These are phyloP conservation scores for Coenonympha arcania DNA, from an alignment of 2,888 invertebrate genomes.

Conservation along the genomic window DNA sequence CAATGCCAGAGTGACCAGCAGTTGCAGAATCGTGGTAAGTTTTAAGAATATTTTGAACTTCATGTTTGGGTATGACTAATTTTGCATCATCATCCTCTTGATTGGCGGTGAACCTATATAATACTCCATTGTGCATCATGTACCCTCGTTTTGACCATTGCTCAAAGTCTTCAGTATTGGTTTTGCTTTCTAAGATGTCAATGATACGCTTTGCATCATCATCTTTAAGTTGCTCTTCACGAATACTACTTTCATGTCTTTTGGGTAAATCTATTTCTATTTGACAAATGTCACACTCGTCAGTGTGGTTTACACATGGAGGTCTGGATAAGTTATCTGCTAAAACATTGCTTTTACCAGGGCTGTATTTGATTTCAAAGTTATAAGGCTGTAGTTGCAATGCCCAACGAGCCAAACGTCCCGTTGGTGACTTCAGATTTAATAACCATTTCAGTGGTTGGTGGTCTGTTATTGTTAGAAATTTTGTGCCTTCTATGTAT, in stretches of 20 bases:
- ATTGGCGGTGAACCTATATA: neutral
- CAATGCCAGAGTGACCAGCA: neutral
- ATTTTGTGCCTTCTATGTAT: neutral
- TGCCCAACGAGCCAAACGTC: neutral
- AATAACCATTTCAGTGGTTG: neutral
- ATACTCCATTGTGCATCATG: neutral
- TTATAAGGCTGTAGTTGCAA: neutral
- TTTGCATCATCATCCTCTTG: neutral
- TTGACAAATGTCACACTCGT: neutral
- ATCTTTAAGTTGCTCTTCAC: neutral
- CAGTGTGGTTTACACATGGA: neutral
- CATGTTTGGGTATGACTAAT: neutral
- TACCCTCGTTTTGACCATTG: neutral
- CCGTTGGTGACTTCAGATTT: neutral
- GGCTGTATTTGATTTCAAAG: neutral
- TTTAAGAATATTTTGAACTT: neutral
- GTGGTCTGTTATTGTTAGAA: too few species aligned
- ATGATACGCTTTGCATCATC: neutral
- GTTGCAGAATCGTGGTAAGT: neutral
- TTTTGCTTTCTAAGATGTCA: neutral
- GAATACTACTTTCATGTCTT: neutral
- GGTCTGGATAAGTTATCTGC: neutral
- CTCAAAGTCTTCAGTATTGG: neutral
- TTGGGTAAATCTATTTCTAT: neutral
- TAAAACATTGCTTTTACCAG: neutral